Evolutionary conservation across 2,888 invertebrate genomes (phyloP), one percentile per base, ranked within the genome.

Genomic region (Scelioninae gen. 2): DNA sequence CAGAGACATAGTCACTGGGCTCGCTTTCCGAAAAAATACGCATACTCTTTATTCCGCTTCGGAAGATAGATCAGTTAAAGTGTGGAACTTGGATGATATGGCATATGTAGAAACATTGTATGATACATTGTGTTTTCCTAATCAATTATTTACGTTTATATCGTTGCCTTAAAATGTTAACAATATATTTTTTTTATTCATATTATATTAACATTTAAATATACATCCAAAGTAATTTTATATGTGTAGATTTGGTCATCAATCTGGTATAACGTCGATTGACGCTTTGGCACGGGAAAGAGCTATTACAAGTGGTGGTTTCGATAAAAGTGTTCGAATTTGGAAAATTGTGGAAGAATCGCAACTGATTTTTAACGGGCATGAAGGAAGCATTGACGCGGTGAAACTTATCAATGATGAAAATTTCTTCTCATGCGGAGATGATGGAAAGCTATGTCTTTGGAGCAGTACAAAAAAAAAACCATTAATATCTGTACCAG

Each of bases 301-400:
- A 76, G 94, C 94, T 2, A 89, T 98, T 9, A 95, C 97, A 0
- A 91, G 94, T 13, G 98, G 98, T 11, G 96, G 97, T 2, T 89
- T 93, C 73, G 98, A 99, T 83, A 90, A 92, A 37, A 91, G 94
- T 1, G 87, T 97, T 13, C 89, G 98, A 78, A 90, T 99, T 78
- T 99, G 98, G 98, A 98, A 99, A 86, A 94, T 99, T 65, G 92
- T 93, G 0, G 98, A 98, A 87, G 98, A 98, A 85, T 97, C 97
- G 13, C 98, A 99, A 84, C 88, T 99, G 13, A 94, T 98, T 78
- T 98, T 94, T 83, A 95, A 96, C 84, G 96, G 94, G 0, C 93
- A 94, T 64, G 86, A 88, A 10, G 92, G 92, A 39, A 95, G 95
- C 70, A 91, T 98, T 73, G 98, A 98, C 86, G 91, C 90, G 81